Percentiles rank a stretch among this genome's conserved stretches.
Conservation (phyloP, 2,113 vertebrate species). For the Gambusia holbrooki region DNA sequence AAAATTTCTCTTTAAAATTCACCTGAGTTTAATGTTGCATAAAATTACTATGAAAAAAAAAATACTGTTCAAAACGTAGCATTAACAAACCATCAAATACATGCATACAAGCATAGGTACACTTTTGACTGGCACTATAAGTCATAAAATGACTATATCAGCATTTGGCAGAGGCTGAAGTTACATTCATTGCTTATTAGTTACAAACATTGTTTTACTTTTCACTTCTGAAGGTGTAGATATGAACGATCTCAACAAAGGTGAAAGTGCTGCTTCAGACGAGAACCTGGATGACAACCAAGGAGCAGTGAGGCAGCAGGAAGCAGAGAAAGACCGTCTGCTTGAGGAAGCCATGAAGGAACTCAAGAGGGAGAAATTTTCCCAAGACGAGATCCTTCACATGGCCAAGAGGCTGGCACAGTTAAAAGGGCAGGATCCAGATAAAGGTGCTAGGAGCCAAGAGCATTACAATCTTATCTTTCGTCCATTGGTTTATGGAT, state of each 20-base stretch:
- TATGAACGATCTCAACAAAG: constrained; percentile 88
- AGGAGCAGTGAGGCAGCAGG: constrained; percentile 75
- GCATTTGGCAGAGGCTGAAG: background rate
- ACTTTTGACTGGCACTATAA: background rate
- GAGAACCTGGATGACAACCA: constrained; percentile 77
- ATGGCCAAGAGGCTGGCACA: constrained; percentile 88
- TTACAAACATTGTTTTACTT: constrained; percentile 16
- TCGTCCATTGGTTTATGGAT: background rate
- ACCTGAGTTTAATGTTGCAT: background rate
- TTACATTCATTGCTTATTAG: background rate
- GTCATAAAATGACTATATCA: constrained; percentile 4
- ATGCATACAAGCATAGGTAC: background rate
- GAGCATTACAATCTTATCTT: background rate
- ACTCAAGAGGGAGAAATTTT: constrained; percentile 83
- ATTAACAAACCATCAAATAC: background rate
- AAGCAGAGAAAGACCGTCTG: constrained; percentile 86
- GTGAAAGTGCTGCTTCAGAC: constrained; percentile 55
- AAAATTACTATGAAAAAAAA: no score
- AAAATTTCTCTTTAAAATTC: background rate
- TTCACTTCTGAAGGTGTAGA: constrained; percentile 59
- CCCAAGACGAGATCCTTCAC: constrained; percentile 85
- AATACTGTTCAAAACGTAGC: no score
- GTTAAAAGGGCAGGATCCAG: constrained; percentile 88
- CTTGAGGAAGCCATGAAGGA: constrained; percentile 87
- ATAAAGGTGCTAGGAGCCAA: constrained; percentile 81